These are phyloP conservation scores for Galleria mellonella DNA, from an alignment of 1,140 invertebrate genomes.

Conservation along the genomic window DNA sequence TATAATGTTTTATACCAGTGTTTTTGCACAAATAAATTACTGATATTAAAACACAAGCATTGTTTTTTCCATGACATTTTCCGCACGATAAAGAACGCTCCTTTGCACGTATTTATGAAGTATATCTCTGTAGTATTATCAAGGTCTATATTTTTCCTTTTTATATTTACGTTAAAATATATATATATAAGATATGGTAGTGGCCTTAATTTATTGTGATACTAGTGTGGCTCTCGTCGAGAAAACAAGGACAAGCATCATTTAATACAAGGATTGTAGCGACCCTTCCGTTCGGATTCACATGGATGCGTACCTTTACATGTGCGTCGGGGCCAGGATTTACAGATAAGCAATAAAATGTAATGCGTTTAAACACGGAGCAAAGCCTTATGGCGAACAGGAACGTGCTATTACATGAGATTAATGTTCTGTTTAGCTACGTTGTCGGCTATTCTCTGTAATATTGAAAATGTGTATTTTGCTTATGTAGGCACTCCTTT, in stretches of 20 bases:
- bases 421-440: conserved; percentile 21
- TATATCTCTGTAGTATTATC: no score
- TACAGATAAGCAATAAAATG: conserved; percentile 35
- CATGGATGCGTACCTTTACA: conserved; percentile 22
- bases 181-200: no score
- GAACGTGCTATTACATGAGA: conserved; percentile 26
- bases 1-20: no score
- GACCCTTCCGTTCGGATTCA: conserved; percentile 35
- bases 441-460: neutral
- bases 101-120: no score
- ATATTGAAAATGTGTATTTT: no score
- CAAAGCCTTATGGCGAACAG: conserved; percentile 13
- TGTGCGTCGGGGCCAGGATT: conserved; percentile 21
- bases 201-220: neutral
- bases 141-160: no score
- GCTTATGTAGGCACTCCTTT: no score
- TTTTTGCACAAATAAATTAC: no score
- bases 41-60: no score
- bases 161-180: no score
- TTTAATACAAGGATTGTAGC: conserved; percentile 21
- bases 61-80: no score
- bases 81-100: no score
- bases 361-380: conserved; percentile 24
- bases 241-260: conserved; percentile 17
- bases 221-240: neutral